These are phyloP conservation scores for Pimephales promelas DNA, from an alignment of 2,113 vertebrate genomes.

Conservation along the genomic window DNA sequence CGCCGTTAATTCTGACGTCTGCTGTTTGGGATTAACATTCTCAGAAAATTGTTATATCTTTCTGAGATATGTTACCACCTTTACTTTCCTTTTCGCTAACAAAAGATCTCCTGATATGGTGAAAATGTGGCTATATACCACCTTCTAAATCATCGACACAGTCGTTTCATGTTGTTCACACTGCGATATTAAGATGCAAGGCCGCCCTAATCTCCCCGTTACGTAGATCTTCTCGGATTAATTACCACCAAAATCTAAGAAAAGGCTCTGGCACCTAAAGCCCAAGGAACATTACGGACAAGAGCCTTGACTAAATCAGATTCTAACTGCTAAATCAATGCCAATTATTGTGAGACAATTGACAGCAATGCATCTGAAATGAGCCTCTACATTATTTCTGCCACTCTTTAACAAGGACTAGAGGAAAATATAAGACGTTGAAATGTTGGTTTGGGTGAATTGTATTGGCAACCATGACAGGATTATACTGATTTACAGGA, in stretches of 20 bases:
- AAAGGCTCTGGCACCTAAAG: slow-evolving; percentile 43
- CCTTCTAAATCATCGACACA: neutral
- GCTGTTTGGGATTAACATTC: slow-evolving; percentile 11
- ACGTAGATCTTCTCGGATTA: slow-evolving; percentile 40
- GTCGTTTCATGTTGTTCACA: slow-evolving; percentile 8
- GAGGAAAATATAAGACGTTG: slow-evolving; percentile 46
- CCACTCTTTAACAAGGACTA: slow-evolving; percentile 49
- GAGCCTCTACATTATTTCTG: slow-evolving; percentile 39
- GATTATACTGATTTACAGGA: slow-evolving; percentile 43
- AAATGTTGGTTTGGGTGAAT: slow-evolving; percentile 33
- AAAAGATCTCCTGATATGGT: neutral
- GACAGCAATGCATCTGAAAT: slow-evolving; percentile 58
- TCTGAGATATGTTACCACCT: neutral
- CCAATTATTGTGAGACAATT: slow-evolving; percentile 64
- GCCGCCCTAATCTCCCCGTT: neutral
- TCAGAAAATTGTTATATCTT: neutral
- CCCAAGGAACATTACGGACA: slow-evolving; percentile 47
- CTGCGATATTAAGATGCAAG: neutral
- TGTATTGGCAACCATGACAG: slow-evolving; percentile 23
- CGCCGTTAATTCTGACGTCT: slow-evolving; percentile 18
- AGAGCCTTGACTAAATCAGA: slow-evolving; percentile 62
- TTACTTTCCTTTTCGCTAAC: neutral
- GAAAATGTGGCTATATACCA: neutral
- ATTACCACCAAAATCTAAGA: slow-evolving; percentile 50
- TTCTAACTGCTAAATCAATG: slow-evolving; percentile 68